Conservation (phyloP, 92 coral and sea anemone species). For the Zoanthus solanderi region DNA sequence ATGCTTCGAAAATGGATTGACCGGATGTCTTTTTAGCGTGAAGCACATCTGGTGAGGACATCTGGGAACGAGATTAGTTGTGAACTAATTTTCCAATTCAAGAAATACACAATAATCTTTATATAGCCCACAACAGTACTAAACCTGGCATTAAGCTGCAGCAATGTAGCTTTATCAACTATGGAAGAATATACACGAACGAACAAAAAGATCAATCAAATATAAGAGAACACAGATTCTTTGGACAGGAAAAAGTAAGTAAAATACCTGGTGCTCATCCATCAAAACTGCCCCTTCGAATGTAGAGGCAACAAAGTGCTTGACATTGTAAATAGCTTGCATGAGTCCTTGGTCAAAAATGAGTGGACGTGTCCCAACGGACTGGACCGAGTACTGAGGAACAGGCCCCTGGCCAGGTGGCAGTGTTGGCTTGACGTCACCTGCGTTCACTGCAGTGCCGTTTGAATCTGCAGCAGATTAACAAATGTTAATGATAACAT, state of each 20-base stretch:
- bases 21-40: too few relatives aligned
- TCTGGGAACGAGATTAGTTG: too few relatives aligned
- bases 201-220: not conserved
- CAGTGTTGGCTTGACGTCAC: constrained; percentile 57
- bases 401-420: constrained; percentile 29
- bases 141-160: too few relatives aligned
- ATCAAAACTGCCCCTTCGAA: constrained; percentile 87
- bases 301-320: constrained; percentile 76
- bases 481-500: not conserved
- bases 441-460: constrained; percentile 13
- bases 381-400: constrained; percentile 19
- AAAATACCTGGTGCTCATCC: constrained; percentile 88
- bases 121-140: too few relatives aligned
- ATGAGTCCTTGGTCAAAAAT: constrained; percentile 59
- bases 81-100: too few relatives aligned
- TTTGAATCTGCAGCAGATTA: constrained; percentile 20
- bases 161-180: too few relatives aligned
- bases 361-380: constrained; percentile 26
- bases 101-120: too few relatives aligned
- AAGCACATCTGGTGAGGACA: too few relatives aligned
- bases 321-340: constrained; percentile 77
- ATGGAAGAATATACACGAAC: too few relatives aligned
- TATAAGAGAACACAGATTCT: too few relatives aligned
- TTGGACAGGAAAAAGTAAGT: too few relatives aligned
- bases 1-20: too few relatives aligned